phyloP scores from a whole-genome alignment of 1,140 invertebrate species.

The Physella acuta region DNA sequence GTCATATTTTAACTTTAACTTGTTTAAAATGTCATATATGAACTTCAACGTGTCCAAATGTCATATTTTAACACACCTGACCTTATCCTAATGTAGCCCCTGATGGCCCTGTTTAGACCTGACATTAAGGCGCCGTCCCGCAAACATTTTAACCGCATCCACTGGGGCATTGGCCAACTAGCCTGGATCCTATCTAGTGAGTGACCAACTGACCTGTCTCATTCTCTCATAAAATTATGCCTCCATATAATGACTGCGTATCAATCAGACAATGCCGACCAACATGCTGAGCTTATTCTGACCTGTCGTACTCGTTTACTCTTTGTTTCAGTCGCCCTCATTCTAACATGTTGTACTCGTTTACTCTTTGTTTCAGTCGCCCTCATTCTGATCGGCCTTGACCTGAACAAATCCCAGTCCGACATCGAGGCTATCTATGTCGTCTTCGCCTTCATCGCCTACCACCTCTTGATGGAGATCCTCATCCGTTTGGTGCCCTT shows the following conservation, averaged over 20 bases:
- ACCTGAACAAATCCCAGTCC: slow-evolving; percentile 5
- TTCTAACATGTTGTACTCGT: background rate
- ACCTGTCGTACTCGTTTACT: no score
- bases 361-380: background rate
- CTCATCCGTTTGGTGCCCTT: slow-evolving; percentile 1
- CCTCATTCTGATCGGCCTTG: slow-evolving; percentile 6
- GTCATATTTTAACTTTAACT: no score
- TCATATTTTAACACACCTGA: no score
- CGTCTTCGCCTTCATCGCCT: slow-evolving; percentile 13
- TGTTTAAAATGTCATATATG: no score
- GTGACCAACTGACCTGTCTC: background rate
- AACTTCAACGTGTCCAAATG: no score
- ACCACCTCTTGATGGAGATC: slow-evolving; percentile 4
- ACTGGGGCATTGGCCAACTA: slow-evolving; percentile 86
- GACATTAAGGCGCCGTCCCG: slow-evolving; percentile 77
- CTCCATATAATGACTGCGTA: background rate
- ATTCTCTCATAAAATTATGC: background rate
- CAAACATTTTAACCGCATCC: slow-evolving; percentile 87
- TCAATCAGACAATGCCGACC: no score
- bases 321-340: no score
- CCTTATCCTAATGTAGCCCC: slow-evolving; percentile 72
- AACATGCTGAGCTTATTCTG: no score
- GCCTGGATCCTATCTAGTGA: slow-evolving; percentile 85
- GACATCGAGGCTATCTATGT: slow-evolving; percentile 14
- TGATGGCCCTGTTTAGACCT: slow-evolving; percentile 83